These are phyloP conservation scores for Eremophila alpestris DNA, from an alignment of 2,797 vertebrate genomes.

Conservation along the genomic window DNA sequence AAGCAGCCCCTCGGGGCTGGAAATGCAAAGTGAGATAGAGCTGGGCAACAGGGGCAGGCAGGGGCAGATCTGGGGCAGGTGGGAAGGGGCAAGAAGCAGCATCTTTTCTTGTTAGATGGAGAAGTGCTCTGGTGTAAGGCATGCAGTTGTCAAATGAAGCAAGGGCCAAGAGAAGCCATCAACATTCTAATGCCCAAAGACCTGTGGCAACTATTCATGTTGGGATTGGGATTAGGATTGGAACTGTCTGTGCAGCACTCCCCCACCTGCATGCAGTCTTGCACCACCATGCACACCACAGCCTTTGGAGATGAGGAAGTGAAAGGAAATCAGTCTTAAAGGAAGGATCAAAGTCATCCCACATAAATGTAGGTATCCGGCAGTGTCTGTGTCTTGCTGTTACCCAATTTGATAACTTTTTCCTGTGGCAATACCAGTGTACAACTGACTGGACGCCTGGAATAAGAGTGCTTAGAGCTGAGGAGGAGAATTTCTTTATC, in stretches of 20 bases:
- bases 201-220: background rate
- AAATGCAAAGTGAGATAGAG: background rate
- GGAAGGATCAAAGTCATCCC: background rate
- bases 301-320: background rate
- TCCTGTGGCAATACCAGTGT: background rate
- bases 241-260: background rate
- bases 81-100: background rate
- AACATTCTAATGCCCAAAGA: background rate
- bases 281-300: background rate
- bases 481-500: background rate
- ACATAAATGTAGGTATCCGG: background rate
- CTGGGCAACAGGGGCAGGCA: background rate
- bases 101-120: background rate
- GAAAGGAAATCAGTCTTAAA: background rate
- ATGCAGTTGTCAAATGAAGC: background rate
- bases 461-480: background rate
- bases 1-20: background rate
- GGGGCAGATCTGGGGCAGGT: background rate
- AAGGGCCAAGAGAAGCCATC: background rate
- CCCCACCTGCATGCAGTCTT: fast-evolving
- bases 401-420: background rate
- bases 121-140: background rate
- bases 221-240: fast-evolving
- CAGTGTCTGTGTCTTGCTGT: background rate
- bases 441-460: background rate